phyloP scores from a whole-genome alignment of 2,797 vertebrate species.

The Eulemur rubriventer region DNA sequence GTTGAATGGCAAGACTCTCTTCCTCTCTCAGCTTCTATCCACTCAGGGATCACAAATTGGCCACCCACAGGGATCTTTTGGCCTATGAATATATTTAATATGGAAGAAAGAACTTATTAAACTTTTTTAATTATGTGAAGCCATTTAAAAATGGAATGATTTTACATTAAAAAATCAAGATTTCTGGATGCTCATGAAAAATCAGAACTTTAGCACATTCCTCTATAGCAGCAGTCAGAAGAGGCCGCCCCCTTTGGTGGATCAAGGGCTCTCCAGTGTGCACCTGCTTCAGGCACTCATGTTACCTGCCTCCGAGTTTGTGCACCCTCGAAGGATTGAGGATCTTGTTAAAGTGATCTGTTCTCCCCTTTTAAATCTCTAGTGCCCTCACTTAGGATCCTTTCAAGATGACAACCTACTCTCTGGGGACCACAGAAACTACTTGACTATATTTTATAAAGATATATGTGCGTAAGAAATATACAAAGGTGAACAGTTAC shows the following conservation, averaged over 20 bases:
- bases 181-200: slow-evolving; percentile 12
- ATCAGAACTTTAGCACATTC: neutral
- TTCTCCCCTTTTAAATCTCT: neutral
- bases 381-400: neutral
- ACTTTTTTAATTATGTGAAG: neutral
- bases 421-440: neutral
- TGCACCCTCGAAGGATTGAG: neutral
- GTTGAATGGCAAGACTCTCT: neutral
- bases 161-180: neutral
- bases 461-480: neutral
- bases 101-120: neutral
- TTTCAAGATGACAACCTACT: neutral
- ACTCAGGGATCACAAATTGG: neutral
- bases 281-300: neutral
- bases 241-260: fast-evolving
- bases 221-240: neutral
- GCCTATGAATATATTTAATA: neutral
- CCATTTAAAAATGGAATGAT: neutral
- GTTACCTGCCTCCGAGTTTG: neutral
- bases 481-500: neutral
- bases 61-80: neutral
- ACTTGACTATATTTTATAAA: neutral
- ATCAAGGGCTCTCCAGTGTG: neutral
- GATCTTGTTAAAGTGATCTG: neutral
- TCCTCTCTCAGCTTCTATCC: neutral